Conservation (phyloP, 2,113 vertebrate genomes). For the Polypterus bichir region DNA sequence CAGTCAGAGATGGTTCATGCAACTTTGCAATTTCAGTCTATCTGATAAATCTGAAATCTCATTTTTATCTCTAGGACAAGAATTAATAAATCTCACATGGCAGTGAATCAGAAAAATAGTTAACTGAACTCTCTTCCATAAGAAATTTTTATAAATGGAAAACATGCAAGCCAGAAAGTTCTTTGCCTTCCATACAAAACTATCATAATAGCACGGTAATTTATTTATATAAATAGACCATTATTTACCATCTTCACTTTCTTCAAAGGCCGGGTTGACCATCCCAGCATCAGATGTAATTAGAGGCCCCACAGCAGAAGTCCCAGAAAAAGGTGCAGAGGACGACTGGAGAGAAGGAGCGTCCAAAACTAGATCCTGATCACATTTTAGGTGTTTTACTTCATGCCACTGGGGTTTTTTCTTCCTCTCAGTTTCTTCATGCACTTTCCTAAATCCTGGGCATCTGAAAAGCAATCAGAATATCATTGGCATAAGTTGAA, state of each 20-base stretch:
- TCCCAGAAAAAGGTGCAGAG: too few relatives aligned
- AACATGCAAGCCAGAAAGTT: too few relatives aligned
- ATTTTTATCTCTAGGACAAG: too few relatives aligned
- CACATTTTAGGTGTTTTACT: slow-evolving; percentile 32
- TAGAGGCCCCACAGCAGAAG: slow-evolving; percentile 27
- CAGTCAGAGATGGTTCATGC: not conserved
- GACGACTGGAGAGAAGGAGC: not conserved
- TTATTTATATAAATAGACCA: not conserved
- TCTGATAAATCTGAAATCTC: too few relatives aligned
- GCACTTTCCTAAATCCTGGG: slow-evolving; percentile 62
- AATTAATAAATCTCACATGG: too few relatives aligned
- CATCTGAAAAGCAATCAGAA: slow-evolving; percentile 47
- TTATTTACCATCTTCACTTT: slow-evolving; percentile 69
- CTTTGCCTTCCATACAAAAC: too few relatives aligned
- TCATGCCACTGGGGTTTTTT: slow-evolving; percentile 55
- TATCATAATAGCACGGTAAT: too few relatives aligned
- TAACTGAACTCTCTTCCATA: too few relatives aligned
- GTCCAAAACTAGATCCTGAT: not conserved
- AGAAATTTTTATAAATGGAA: too few relatives aligned
- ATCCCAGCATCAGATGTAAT: slow-evolving; percentile 61
- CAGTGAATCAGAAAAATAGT: too few relatives aligned
- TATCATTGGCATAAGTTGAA: not conserved
- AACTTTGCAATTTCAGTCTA: too few relatives aligned
- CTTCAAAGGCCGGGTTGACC: slow-evolving; percentile 78
- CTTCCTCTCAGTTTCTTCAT: slow-evolving; percentile 57